phyloP scores from a whole-genome alignment of 2,888 invertebrate species.

The Stratiomys singularior region DNA sequence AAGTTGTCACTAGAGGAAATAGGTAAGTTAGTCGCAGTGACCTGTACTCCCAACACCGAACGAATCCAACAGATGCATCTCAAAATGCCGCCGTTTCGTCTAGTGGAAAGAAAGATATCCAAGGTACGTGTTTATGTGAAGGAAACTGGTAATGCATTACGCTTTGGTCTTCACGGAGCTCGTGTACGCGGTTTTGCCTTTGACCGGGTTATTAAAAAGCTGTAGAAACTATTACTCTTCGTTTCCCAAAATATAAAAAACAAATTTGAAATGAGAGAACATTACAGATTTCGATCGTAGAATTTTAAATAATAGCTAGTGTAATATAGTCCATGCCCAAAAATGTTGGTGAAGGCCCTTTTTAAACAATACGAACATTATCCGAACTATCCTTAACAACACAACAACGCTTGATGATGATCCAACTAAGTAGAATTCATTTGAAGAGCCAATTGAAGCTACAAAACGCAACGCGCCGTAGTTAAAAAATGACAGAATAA shows the following conservation, averaged over 20 bases:
- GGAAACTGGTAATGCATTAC: not conserved
- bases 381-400: too few relatives aligned
- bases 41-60: not conserved
- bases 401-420: too few relatives aligned
- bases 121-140: not conserved
- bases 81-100: slow-evolving; percentile 31
- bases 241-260: slow-evolving; percentile 29
- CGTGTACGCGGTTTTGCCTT: not conserved
- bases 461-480: too few relatives aligned
- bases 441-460: too few relatives aligned
- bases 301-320: too few relatives aligned
- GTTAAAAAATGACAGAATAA: too few relatives aligned
- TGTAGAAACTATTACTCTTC: slow-evolving; percentile 36
- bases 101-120: not conserved
- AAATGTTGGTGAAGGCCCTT: too few relatives aligned
- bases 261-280: slow-evolving; percentile 14
- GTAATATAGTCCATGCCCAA: too few relatives aligned
- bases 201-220: slow-evolving; percentile 39
- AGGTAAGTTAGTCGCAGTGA: slow-evolving; percentile 7
- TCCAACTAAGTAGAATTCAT: too few relatives aligned
- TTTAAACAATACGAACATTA: too few relatives aligned
- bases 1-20: slow-evolving; percentile 30
- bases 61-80: slow-evolving; percentile 1
- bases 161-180: not conserved
- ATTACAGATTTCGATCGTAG: not conserved